These are phyloP conservation scores for Phyllotis vaccarum DNA, from an alignment of 2,797 vertebrate species.

Conservation along the genomic window DNA sequence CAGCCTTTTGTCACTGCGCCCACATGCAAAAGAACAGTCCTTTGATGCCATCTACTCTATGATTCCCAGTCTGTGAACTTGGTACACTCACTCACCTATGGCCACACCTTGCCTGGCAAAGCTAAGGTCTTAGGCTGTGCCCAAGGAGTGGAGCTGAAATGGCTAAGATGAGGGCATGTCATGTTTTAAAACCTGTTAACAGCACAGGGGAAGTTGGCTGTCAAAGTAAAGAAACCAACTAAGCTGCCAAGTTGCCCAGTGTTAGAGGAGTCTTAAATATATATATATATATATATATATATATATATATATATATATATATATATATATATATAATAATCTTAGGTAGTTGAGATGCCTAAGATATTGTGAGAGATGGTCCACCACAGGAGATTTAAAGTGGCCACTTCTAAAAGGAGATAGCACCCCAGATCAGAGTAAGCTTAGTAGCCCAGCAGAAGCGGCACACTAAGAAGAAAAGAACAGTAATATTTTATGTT, in stretches of 20 bases:
- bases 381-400: background rate
- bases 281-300: background rate
- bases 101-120: constrained; percentile 61
- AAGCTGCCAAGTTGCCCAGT: constrained; percentile 60
- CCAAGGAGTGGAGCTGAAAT: constrained; percentile 11
- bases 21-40: background rate
- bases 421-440: background rate
- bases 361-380: background rate
- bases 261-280: background rate
- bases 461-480: background rate
- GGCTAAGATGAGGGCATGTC: constrained; percentile 13
- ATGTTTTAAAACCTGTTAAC: constrained; percentile 68
- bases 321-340: too few species aligned
- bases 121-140: background rate
- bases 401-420: background rate
- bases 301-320: background rate
- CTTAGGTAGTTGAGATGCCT: background rate
- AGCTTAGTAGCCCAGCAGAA: background rate
- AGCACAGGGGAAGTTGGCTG: constrained; percentile 61
- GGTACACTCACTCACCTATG: constrained; percentile 50
- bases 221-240: constrained; percentile 56
- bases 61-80: constrained; percentile 54
- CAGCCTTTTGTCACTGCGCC: background rate
- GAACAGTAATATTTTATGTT: background rate
- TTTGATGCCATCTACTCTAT: background rate